Base-by-base conservation (phyloP, 2,888 invertebrate species). In the Dynastes maya region DNA sequence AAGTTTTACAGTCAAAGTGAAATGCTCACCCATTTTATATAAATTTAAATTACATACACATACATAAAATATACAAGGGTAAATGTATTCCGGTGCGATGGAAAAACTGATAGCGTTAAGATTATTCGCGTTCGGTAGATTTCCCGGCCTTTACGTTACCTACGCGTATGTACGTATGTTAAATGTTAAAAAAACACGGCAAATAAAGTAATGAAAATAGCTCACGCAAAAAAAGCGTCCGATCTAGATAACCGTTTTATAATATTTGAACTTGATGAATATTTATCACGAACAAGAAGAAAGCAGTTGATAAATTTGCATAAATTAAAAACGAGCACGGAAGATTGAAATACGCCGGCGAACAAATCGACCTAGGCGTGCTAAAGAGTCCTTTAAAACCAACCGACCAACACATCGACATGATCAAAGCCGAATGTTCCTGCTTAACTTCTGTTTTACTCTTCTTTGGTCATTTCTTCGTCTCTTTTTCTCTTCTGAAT, bases 251-350 rank as follows among this genome's bases (percentile, higher is more conserved):
- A 74, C 51, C 37, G 40, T 53, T 65, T 78, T 78, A 80, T 79
- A 78, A 80, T 81, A 79, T 79, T 76, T 78, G 72, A 75, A 71
- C 53, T 74, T 80, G 71, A 80, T 82, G 80, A 81, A 82, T 82
- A 82, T 82, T 79, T 78, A 82, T 82, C 71, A 65, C 65, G 80
- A 68, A 78, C 78, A 74, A 55, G 63, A 71, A 80, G 80, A 81
- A 80, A 81, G 80, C 80, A 80, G 81, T 81, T 81, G 81, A 81
- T 82, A 80, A 80, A 82, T 82, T 82, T 81, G 79, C 82, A 82
- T 82, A 81, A 81, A 81, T 81, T 82, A 81, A 72, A 70, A 72
- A 72, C 58, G 72, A 58, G 22, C 55, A 72, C 72, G 72, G 37
- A 72, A 72, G 72, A 72, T 72, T 72, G 72, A 72, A 72, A 61